Conservation (phyloP, 2,888 invertebrate species). For the Drosophila maculinotata region DNA sequence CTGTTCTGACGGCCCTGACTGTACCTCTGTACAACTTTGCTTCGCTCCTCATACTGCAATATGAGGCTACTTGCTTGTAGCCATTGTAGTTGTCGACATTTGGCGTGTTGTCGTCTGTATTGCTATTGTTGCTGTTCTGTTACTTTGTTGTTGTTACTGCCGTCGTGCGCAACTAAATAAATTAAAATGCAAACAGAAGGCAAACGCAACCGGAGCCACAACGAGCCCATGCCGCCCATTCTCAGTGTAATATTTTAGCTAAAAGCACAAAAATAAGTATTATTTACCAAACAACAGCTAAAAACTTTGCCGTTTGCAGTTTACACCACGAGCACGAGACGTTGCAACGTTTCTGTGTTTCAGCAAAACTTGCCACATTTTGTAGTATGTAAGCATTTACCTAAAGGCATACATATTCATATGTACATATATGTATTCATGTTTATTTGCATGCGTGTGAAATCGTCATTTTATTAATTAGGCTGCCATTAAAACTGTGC, state of each 20-base stretch:
- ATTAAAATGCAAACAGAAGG: slow-evolving; percentile 73
- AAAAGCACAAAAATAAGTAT: slow-evolving; percentile 55
- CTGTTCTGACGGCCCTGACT: slow-evolving; percentile 16
- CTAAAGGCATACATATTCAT: background rate
- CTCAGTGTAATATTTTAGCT: slow-evolving; percentile 57
- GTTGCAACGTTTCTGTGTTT: no score
- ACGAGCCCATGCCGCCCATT: background rate
- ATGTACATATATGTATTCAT: background rate
- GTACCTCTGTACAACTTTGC: background rate
- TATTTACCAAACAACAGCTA: slow-evolving; percentile 41
- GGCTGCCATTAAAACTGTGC: slow-evolving; percentile 78
- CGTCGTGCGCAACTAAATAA: slow-evolving; percentile 73
- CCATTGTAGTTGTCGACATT: slow-evolving; percentile 37
- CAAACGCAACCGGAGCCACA: slow-evolving; percentile 25
- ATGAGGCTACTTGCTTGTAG: slow-evolving; percentile 1
- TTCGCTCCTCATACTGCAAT: background rate
- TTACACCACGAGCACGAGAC: slow-evolving; percentile 45
- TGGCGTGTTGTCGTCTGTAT: slow-evolving; percentile 54
- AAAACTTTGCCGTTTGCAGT: slow-evolving; percentile 44
- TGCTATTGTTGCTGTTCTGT: slow-evolving; percentile 24
- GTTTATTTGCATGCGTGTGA: slow-evolving; percentile 6
- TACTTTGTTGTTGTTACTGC: slow-evolving; percentile 31
- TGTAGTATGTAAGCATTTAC: slow-evolving; percentile 7
- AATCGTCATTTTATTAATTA: slow-evolving; percentile 82
- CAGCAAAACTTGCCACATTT: slow-evolving; percentile 38